Evolutionary conservation across 2,797 vertebrate species (phyloP), one percentile per base, ranked within the genome.

Genomic region (Bradypus variegatus): DNA sequence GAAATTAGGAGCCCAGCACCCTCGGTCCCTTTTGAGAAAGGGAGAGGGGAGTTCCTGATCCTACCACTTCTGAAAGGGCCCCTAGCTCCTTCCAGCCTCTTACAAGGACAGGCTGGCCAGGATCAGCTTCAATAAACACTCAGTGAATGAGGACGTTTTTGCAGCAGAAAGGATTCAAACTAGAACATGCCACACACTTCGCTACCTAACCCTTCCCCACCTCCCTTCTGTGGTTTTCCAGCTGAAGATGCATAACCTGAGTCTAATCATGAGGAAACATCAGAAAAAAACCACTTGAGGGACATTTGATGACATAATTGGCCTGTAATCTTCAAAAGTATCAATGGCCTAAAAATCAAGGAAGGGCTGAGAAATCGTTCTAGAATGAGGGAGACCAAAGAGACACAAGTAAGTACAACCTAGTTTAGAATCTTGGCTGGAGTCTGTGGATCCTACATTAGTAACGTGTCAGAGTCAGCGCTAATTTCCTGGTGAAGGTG

Each of bases 1-100:
- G 95, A 83, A 83, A 29, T 53, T 1, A 11, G 78, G 41, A 73
- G 41, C 58, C 41, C 85, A 45, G 81, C 89, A 93, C 19, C 79
- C 16, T 50, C 7, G 11, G 2, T 79, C 21, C 41, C 75, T 6
- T 2, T n/a, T 48, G 53, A 64, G 76, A 21, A 33, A 13, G 4
- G 70, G 23, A 8, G 10, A 31, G 38, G 21, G n/a, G 36, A n/a
- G 25, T 7, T 38, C 8, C n/a, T 14, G 18, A 50, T 60, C 31
- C 60, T 8, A 8, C 53, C 3, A 15, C 58, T 53, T 77, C 50
- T 48, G 8, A 86, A n/a, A 7, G 2, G 41, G 23, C 25, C 6
- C 36, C 67, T 62, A 25, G 10, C 0, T 12, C 1, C 75, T 48
- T 58, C 55, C 31, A 45, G 38, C 14, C 25, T 62, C 38, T 53